Base-by-base conservation (phyloP, 2,113 vertebrate species). In the Artemisiospiza belli region DNA sequence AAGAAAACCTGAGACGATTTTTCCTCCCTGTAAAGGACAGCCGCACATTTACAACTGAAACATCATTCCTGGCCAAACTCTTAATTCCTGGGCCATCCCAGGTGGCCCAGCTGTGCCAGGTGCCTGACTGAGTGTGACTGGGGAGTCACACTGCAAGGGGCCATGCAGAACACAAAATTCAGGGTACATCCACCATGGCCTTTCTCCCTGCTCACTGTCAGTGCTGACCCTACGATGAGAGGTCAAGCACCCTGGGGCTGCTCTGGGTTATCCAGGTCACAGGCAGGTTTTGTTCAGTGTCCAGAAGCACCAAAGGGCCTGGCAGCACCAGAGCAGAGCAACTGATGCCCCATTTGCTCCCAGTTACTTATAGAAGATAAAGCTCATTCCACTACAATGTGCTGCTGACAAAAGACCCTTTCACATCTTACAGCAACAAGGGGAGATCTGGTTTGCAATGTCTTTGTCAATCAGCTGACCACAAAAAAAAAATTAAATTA, bases 341-440 rank as follows among this genome's bases (percentile, higher is more conserved):
- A 61, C 37, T 22, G 17, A 28, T 20, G 59, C 4, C 27, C 44
- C n/a, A 43, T 44, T 83, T 0, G 2, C 28, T 73, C 37, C 41
- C 74, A n/a, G 17, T 83, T 82, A 61, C 17, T 66, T 25, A 63
- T 12, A 66, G 33, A 87, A 90, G 91, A 90, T 66, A 91, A 91
- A 85, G 33, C 10, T 83, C 61, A 84, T 82, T 94, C 69, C 23
- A 28, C 39, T 1, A 0, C 43, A 54, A 49, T 6, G 47, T 47
- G 47, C 46, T 88, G 78, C 78, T 79, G 67, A 94, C 75, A 92
- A 90, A 70, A 55, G 39, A 67, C 55, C 55, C 91, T 86, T 94
- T 72, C 94, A 83, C 57, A 49, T 30, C 67, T 64, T 35, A 81
- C 9, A 87, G 77, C n/a, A 87, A 61, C 21, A 63, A 87, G 39